Evolutionary conservation across 1,140 invertebrate genomes (phyloP), one percentile per base, ranked within the genome.

Genomic region (Musca domestica): DNA sequence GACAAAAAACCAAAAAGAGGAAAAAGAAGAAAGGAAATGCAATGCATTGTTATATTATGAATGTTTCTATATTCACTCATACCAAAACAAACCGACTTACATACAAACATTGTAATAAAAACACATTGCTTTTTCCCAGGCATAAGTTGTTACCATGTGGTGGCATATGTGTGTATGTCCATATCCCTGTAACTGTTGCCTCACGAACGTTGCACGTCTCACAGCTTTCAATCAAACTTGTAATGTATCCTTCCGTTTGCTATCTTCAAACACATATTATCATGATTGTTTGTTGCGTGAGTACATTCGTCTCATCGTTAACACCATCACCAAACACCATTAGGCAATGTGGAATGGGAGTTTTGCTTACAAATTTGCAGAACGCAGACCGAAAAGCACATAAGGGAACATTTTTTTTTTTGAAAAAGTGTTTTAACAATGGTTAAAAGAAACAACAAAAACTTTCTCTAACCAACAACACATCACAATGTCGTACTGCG

Each of bases 371-470:
- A 61, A 61, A 61, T 61, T 61, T 27, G 30, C 4, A 61, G n/a
- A 61, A 41, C 34, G 34, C 27, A 34, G 56, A 20, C 48, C 20
- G 17, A 34, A 27, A 61, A 30, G 1, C 14, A 58, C 25, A 61
- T 20, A 61, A 61, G 27, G 17, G 25, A 56, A 51, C 4, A 56
- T 27, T n/a, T n/a, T n/a, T n/a, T n/a, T n/a, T n/a, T n/a, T 9
- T 17, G 34, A 61, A 61, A 58, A 61, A 61, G 56, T 61, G 56
- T 61, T 61, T 61, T 61, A 61, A 61, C 56, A 61, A 61, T 61
- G 34, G 34, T 41, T 7, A 41, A 41, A 41, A 12, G 10, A 41
- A 41, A 5, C 4, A 41, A 61, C 34, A 61, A 51, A 41, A 61
- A 27, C 17, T n/a, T 34, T 61, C 56, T 61, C 56, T 61, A 61